Evolutionary conservation across 2,113 vertebrate species (phyloP).

Genomic region (Sigmodon hispidus): DNA sequence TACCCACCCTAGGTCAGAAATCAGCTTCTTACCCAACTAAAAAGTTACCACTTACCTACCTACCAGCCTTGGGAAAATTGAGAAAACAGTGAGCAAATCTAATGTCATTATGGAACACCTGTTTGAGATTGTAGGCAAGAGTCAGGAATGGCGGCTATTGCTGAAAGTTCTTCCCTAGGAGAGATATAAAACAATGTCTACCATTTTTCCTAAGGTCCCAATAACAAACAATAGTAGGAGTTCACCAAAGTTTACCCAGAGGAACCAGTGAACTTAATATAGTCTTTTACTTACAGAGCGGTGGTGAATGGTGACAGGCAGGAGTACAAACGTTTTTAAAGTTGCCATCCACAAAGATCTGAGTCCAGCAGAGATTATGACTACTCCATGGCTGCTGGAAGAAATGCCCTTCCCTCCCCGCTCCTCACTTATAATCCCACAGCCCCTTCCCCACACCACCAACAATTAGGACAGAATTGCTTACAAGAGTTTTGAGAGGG

Average conservation of each 20-base stretch:
- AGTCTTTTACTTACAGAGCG: neutral
- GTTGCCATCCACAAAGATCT: neutral
- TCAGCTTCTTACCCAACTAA: neutral
- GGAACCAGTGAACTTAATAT: neutral
- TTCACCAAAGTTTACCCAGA: neutral
- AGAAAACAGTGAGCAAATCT: constrained; percentile 14
- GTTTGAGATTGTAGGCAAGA: neutral
- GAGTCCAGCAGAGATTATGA: neutral
- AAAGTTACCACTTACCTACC: neutral
- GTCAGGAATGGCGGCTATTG: neutral
- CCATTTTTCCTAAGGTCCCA: neutral
- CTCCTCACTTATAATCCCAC: neutral
- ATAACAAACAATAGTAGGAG: neutral
- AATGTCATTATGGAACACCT: neutral
- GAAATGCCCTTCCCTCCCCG: neutral
- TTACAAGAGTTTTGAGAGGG: neutral
- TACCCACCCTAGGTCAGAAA: neutral
- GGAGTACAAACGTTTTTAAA: neutral
- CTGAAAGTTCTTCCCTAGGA: neutral
- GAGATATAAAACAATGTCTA: neutral
- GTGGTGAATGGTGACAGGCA: neutral
- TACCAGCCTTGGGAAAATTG: neutral
- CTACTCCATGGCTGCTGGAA: neutral
- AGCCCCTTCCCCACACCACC: neutral
- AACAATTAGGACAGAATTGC: neutral